phyloP scores from a whole-genome alignment of 2,113 vertebrate genomes.

The Myrmecobius fasciatus region DNA sequence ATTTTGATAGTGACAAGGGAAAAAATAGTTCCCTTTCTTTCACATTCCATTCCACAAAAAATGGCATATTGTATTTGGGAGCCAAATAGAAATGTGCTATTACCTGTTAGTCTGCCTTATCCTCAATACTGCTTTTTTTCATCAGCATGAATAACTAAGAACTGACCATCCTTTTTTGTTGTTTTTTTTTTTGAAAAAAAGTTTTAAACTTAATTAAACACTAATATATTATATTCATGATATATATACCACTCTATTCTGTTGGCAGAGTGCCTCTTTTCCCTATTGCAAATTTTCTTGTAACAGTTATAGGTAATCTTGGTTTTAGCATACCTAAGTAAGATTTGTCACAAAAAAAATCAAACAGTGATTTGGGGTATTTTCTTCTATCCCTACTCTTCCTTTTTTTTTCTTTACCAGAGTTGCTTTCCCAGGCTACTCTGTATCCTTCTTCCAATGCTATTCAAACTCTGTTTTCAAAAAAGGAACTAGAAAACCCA shows the following conservation, averaged over 20 bases:
- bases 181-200: not conserved
- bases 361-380: not conserved
- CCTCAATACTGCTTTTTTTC: not conserved
- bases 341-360: too few relatives aligned
- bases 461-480: not conserved
- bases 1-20: not conserved
- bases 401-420: not conserved
- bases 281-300: not conserved
- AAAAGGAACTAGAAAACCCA: not conserved
- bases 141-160: not conserved
- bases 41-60: not conserved
- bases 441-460: not conserved
- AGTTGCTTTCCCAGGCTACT: not conserved
- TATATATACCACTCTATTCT: not conserved
- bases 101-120: not conserved
- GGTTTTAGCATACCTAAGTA: not conserved
- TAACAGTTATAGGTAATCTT: not conserved
- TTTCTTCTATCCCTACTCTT: not conserved
- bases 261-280: not conserved
- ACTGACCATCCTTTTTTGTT: not conserved
- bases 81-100: not conserved
- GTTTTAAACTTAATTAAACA: not conserved
- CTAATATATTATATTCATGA: too few relatives aligned
- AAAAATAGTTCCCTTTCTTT: too few relatives aligned
- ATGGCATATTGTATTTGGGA: not conserved